Evolutionary conservation across 2,113 vertebrate genomes (phyloP).

Genomic region (Hemibagrus wyckioides): DNA sequence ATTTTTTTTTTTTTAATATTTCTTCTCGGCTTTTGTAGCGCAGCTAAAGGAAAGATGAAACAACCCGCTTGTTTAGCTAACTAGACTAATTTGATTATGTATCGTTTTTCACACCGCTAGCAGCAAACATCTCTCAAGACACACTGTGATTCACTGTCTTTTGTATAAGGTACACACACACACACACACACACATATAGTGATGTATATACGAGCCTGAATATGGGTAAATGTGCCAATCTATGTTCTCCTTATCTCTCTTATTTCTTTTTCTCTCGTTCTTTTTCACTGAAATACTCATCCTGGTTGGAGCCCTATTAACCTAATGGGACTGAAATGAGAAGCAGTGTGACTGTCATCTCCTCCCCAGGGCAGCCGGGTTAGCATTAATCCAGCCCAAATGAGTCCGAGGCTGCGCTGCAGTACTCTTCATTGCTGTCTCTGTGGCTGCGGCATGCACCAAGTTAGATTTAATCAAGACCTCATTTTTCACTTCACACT

Average conservation of each 20-base stretch:
- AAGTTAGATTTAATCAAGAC: constrained; percentile 53
- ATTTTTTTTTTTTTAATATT: not conserved
- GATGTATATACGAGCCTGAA: not conserved
- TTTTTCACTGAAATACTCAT: constrained; percentile 20
- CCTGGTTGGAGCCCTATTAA: constrained; percentile 47
- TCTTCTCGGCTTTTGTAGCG: not conserved
- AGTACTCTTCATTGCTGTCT: constrained; percentile 50
- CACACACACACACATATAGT: not conserved
- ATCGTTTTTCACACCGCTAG: constrained; percentile 44
- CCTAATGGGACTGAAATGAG: constrained; percentile 48
- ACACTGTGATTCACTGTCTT: constrained; percentile 1
- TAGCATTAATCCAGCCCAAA: constrained; percentile 53
- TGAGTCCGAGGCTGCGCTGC: constrained; percentile 37
- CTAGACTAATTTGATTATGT: constrained; percentile 50
- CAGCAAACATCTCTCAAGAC: constrained; percentile 14
- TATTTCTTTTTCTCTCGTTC: not conserved
- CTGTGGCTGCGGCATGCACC: constrained; percentile 42
- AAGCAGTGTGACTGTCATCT: constrained; percentile 49
- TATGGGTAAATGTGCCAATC: not conserved
- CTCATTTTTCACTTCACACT: constrained; percentile 45
- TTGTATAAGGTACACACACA: not conserved
- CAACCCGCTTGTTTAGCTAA: constrained; percentile 30
- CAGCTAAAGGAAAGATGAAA: not conserved
- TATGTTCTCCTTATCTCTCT: not conserved
- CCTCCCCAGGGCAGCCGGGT: constrained; percentile 44